phyloP scores from a whole-genome alignment of 23 tunicate species.

The Halocynthia roretzi region DNA sequence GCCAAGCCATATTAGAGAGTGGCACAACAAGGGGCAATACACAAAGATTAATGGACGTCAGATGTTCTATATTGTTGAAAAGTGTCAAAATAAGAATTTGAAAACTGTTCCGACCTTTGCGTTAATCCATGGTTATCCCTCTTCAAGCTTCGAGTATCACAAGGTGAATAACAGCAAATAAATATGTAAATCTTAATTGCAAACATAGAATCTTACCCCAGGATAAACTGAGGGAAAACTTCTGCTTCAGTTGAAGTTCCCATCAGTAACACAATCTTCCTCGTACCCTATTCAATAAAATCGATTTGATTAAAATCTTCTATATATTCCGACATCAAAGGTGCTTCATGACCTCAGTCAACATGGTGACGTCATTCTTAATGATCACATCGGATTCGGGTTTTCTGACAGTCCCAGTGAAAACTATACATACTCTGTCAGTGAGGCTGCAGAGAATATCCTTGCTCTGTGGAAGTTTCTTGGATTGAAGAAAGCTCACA shows the following conservation, averaged over 20 bases:
- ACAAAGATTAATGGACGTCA: constrained; percentile 33
- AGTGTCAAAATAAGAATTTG: constrained; percentile 16
- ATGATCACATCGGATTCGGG: constrained; percentile 97
- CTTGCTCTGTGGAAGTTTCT: constrained; percentile 50
- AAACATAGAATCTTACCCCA: neutral
- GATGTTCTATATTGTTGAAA: constrained; percentile 54
- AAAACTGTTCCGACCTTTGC: constrained; percentile 67
- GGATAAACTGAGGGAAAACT: neutral
- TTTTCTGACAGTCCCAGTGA: constrained; percentile 79
- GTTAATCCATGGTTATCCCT: constrained; percentile 89
- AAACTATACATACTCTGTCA: constrained; percentile 81
- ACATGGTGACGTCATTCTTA: constrained; percentile 70
- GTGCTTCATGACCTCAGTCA: constrained; percentile 42
- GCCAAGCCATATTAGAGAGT: constrained; percentile 33
- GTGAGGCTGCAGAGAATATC: constrained; percentile 82
- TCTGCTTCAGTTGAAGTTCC: too few relatives aligned
- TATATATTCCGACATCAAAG: neutral
- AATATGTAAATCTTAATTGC: neutral
- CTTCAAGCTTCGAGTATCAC: constrained; percentile 90
- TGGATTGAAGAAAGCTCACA: constrained; percentile 54
- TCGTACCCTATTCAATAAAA: too few relatives aligned
- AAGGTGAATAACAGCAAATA: constrained; percentile 23
- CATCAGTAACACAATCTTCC: too few relatives aligned
- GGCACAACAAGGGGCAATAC: constrained; percentile 52
- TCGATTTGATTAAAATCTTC: too few relatives aligned